Evolutionary conservation across 2,888 invertebrate genomes (phyloP).

Genomic region (Campoplex capitator): DNA sequence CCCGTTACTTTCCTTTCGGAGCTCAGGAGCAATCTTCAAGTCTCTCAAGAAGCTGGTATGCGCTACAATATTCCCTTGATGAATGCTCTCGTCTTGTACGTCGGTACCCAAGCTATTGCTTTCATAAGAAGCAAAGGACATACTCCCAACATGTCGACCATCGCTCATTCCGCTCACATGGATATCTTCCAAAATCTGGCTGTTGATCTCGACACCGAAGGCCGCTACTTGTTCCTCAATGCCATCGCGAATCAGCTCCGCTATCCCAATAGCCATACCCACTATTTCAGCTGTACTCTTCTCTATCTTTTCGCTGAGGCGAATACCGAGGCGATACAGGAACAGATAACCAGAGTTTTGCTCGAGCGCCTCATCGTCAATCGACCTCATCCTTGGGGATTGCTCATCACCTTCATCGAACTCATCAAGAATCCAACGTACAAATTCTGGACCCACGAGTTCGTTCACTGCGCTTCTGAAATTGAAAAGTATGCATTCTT

Average conservation of each 20-base stretch:
- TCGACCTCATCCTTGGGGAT: slow-evolving; percentile 99
- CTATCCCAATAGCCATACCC: slow-evolving; percentile 99
- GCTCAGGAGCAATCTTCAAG: slow-evolving; percentile 95
- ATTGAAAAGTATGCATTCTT: slow-evolving; percentile 95
- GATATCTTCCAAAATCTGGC: slow-evolving; percentile 99
- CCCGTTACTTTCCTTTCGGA: slow-evolving; percentile 98
- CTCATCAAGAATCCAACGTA: slow-evolving; percentile 99
- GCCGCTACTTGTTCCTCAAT: slow-evolving; percentile 98
- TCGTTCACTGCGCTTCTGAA: slow-evolving; percentile 99
- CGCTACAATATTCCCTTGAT: slow-evolving; percentile 98
- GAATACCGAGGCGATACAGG: slow-evolving; percentile 98
- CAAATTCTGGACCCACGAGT: slow-evolving; percentile 99
- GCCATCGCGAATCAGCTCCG: slow-evolving; percentile 99
- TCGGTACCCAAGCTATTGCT: slow-evolving; percentile 98
- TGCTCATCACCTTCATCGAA: slow-evolving; percentile 99
- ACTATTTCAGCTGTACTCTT: slow-evolving; percentile 99
- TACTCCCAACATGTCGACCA: slow-evolving; percentile 98
- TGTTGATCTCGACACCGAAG: slow-evolving; percentile 99
- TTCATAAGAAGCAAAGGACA: slow-evolving; percentile 96
- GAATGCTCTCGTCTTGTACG: slow-evolving; percentile 98
- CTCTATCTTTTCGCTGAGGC: slow-evolving; percentile 99
- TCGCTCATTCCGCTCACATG: slow-evolving; percentile 99
- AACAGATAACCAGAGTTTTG: slow-evolving; percentile 98
- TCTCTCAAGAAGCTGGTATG: slow-evolving; percentile 94
- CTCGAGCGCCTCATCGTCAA: slow-evolving; percentile 99